Conservation (phyloP, 1,140 invertebrate genomes). For the Calliphora vicina region DNA sequence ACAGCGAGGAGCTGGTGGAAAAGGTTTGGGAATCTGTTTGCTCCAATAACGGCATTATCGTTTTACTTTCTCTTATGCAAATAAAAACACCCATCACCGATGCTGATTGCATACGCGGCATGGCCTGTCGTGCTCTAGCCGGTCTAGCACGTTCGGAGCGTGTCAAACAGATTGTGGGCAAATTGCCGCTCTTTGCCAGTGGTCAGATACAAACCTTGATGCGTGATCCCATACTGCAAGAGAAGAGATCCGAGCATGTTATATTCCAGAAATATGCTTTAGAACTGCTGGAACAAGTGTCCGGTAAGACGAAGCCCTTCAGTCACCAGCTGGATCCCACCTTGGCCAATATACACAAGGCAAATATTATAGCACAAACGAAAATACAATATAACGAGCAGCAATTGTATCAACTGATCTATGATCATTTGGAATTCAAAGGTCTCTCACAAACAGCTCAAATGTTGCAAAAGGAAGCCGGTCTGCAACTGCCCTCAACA, state of each 20-base stretch:
- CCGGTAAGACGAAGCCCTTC: slow-evolving; percentile 86
- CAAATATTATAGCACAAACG: slow-evolving; percentile 95
- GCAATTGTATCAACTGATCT: slow-evolving; percentile 91
- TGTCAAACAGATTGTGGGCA: slow-evolving; percentile 94
- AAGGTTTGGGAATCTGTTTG: slow-evolving; percentile 93
- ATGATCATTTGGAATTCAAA: slow-evolving; percentile 83
- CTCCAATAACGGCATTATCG: slow-evolving; percentile 96
- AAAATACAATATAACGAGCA: slow-evolving; percentile 92
- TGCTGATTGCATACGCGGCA: slow-evolving; percentile 90
- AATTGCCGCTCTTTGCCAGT: slow-evolving; percentile 92
- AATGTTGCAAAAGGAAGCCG: slow-evolving; percentile 79
- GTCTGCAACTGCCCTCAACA: slow-evolving; percentile 64
- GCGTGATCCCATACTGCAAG: slow-evolving; percentile 95
- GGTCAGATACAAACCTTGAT: slow-evolving; percentile 92
- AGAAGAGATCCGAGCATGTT: slow-evolving; percentile 94
- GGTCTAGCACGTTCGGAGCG: slow-evolving; percentile 91
- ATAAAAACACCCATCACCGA: slow-evolving; percentile 95
- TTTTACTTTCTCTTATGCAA: slow-evolving; percentile 82
- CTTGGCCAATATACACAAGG: slow-evolving; percentile 86
- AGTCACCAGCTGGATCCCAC: slow-evolving; percentile 84
- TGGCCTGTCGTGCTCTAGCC: slow-evolving; percentile 90
- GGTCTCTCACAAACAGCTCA: slow-evolving; percentile 78
- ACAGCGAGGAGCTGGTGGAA: slow-evolving; percentile 85
- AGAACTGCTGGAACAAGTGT: slow-evolving; percentile 89
- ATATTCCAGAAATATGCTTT: slow-evolving; percentile 95